These are phyloP conservation scores for Drymonia ruficornis DNA, from an alignment of 2,888 invertebrate species.

Conservation along the genomic window DNA sequence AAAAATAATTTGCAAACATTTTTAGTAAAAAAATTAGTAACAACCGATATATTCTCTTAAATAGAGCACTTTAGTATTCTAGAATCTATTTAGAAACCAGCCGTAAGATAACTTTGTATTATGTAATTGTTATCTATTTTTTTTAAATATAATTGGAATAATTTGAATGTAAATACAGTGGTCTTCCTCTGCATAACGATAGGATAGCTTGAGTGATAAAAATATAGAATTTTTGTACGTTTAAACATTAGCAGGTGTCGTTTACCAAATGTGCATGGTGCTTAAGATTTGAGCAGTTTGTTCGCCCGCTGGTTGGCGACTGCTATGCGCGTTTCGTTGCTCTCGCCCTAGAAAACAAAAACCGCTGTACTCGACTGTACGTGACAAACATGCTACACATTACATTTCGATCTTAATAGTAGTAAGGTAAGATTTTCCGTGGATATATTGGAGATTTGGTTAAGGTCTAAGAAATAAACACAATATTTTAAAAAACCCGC, in stretches of 20 bases:
- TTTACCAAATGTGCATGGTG: constrained; percentile 28
- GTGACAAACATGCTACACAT: no score
- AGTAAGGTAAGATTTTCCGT: background rate
- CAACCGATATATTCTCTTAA: no score
- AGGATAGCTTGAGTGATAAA: background rate
- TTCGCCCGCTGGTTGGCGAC: constrained; percentile 96
- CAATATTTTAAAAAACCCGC: no score
- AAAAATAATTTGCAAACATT: background rate
- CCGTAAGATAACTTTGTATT: no score
- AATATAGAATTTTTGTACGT: background rate
- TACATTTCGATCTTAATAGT: no score
- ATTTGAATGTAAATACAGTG: no score
- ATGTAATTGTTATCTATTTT: no score
- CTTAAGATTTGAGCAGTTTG: constrained; percentile 91
- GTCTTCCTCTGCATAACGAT: background rate
- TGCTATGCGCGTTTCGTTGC: constrained; percentile 95
- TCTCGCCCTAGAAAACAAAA: constrained; percentile 86
- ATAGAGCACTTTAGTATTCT: no score
- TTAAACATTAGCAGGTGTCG: constrained; percentile 26
- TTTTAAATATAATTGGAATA: no score
- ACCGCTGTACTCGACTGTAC: constrained; percentile 17
- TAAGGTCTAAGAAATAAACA: no score
- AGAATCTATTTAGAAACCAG: no score
- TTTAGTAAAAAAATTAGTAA: no score
- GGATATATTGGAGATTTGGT: background rate